phyloP scores from a whole-genome alignment of 2,888 invertebrate genomes.

The Luperina testacea region DNA sequence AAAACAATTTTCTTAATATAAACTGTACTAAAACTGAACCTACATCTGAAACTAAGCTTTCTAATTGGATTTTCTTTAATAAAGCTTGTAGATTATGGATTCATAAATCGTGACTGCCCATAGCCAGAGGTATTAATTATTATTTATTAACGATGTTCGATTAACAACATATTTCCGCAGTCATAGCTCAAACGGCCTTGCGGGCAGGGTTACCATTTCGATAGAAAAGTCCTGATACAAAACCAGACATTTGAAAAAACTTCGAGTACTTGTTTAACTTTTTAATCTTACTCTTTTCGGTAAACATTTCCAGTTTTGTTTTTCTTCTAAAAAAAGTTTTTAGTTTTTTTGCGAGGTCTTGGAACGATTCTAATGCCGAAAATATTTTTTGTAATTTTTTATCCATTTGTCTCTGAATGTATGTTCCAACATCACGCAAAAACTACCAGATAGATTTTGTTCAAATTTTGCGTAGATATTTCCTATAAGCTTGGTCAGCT shows the following conservation, averaged over 20 bases:
- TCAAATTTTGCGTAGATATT: too few relatives aligned
- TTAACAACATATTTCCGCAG: conserved; percentile 48
- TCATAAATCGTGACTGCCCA: conserved; percentile 51
- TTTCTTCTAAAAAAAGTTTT: too few relatives aligned
- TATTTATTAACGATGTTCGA: conserved; percentile 52
- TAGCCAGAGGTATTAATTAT: conserved; percentile 49
- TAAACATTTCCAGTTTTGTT: too few relatives aligned
- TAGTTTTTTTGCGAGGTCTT: too few relatives aligned
- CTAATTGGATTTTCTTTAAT: conserved; percentile 56
- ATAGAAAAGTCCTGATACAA: background rate
- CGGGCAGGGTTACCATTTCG: background rate
- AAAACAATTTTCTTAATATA: background rate
- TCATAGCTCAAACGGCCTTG: conserved; percentile 50
- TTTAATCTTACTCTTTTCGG: background rate
- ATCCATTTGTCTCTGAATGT: too few relatives aligned
- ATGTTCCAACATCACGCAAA: too few relatives aligned
- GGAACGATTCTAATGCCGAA: too few relatives aligned
- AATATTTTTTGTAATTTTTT: too few relatives aligned
- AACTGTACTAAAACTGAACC: conserved; percentile 8
- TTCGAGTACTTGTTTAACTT: background rate
- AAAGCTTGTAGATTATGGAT: conserved; percentile 44
- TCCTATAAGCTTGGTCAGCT: too few relatives aligned
- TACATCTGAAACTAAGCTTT: conserved; percentile 34
- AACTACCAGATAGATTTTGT: too few relatives aligned
- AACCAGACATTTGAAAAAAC: background rate